A percentile compares a stretch with the other conserved stretches of the same genome.
phyloP scores from a whole-genome alignment of 2,113 vertebrate genomes.

The Notothenia rossii region DNA sequence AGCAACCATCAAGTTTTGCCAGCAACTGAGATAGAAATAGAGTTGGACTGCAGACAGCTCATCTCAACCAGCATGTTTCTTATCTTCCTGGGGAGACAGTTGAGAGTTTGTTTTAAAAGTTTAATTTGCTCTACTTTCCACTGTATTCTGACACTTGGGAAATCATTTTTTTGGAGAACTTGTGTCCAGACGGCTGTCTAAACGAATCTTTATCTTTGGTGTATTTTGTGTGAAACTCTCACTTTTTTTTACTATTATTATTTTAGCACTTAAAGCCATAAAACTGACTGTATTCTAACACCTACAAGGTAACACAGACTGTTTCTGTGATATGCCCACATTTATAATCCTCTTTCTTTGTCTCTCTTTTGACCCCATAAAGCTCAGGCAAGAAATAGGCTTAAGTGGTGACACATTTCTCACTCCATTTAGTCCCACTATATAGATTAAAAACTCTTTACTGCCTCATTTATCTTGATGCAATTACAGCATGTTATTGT shows the following conservation, averaged over 20 bases:
- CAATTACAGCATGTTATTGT: slow-evolving; percentile 61
- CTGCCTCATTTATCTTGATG: slow-evolving; percentile 59
- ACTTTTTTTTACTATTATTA: neutral
- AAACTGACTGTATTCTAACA: neutral
- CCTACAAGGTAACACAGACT: neutral
- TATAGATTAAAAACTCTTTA: slow-evolving; percentile 49
- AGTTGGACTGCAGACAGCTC: slow-evolving; percentile 72
- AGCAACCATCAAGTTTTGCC: slow-evolving; percentile 58
- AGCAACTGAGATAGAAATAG: slow-evolving; percentile 72
- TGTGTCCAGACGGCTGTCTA: slow-evolving; percentile 30
- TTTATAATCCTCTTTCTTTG: slow-evolving; percentile 25
- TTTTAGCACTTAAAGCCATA: neutral
- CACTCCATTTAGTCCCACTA: slow-evolving; percentile 44
- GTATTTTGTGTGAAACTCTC: neutral
- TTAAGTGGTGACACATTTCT: slow-evolving; percentile 43
- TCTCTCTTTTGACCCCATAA: slow-evolving; percentile 21
- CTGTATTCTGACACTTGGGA: slow-evolving; percentile 52
- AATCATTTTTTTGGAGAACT: slow-evolving; percentile 35
- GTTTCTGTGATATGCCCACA: neutral
- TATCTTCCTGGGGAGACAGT: slow-evolving; percentile 51
- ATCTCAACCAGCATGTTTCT: slow-evolving; percentile 55
- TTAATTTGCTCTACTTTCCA: slow-evolving; percentile 57
- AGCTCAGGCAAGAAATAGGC: slow-evolving; percentile 15
- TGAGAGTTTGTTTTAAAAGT: slow-evolving; percentile 61
- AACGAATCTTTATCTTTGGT: slow-evolving; percentile 7